Evolutionary conservation across 2,888 invertebrate species (phyloP).

Genomic region (Tortricodes alternella): DNA sequence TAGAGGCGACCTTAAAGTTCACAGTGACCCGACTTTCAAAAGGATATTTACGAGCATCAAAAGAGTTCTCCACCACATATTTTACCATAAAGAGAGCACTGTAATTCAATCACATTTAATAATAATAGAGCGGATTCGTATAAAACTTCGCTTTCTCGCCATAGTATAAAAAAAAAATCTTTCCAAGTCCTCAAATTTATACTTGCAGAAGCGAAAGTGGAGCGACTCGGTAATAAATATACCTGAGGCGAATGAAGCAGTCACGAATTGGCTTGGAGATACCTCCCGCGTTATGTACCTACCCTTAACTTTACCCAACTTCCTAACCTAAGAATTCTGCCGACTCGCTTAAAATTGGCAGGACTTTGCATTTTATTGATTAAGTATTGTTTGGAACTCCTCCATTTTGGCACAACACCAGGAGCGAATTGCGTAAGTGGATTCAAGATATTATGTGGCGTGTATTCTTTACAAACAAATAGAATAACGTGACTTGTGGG

Average conservation of each 20-base stretch:
- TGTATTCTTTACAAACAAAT: conserved; percentile 31
- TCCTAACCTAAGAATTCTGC: conserved; percentile 20
- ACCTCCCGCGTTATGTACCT: conserved; percentile 6
- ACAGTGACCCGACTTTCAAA: conserved; percentile 10
- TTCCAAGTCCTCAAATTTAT: conserved; percentile 27
- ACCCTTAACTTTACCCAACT: conserved; percentile 25
- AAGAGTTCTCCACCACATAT: conserved; percentile 9
- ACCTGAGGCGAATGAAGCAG: conserved; percentile 24
- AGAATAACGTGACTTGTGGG: conserved; percentile 3
- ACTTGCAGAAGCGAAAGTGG: conserved; percentile 20
- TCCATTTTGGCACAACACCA: conserved; percentile 35
- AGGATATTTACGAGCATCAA: neutral
- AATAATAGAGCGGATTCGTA: conserved; percentile 3
- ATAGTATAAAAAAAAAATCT: conserved; percentile 21
- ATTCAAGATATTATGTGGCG: conserved; percentile 32
- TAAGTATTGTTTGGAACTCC: conserved; percentile 34
- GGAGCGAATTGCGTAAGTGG: conserved; percentile 27
- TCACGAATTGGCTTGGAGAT: conserved; percentile 8
- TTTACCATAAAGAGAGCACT: conserved; percentile 2
- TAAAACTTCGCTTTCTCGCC: conserved; percentile 14
- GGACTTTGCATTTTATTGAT: conserved; percentile 39
- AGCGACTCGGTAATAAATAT: conserved; percentile 25
- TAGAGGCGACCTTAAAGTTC: conserved; percentile 22
- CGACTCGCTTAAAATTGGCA: conserved; percentile 34
- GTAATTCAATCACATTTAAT: conserved; percentile 19